Conservation (phyloP, 2,797 vertebrate species). For the Fundulus diaphanus region DNA sequence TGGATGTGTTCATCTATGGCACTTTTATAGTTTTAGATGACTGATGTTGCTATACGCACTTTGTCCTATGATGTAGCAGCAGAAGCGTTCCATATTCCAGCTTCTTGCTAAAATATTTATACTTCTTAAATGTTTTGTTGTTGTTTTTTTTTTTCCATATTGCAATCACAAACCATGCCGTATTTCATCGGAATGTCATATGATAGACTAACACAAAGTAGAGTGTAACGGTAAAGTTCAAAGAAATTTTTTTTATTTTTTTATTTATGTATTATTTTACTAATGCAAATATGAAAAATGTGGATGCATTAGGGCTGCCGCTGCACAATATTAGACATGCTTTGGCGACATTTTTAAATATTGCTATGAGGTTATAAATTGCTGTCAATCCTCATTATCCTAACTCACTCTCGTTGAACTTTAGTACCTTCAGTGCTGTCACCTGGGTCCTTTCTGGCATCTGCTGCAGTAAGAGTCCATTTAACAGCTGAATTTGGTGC, state of each 20-base stretch:
- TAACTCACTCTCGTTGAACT: not conserved
- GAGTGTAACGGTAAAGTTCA: not conserved
- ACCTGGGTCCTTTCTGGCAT: not conserved
- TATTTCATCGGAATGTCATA: not conserved
- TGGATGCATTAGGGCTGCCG: not conserved
- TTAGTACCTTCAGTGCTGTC: not conserved
- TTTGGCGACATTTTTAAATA: not conserved
- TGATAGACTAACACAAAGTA: not conserved
- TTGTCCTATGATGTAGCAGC: not conserved
- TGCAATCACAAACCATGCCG: not conserved
- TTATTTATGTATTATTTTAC: too few species aligned
- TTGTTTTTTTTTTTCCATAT: not conserved
- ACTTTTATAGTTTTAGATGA: conserved; percentile 29
- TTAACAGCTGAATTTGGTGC: not conserved
- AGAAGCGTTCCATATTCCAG: not conserved
- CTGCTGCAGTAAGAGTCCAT: not conserved
- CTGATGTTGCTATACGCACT: conserved; percentile 14
- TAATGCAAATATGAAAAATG: not conserved
- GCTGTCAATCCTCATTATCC: not conserved
- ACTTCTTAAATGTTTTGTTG: too few species aligned
- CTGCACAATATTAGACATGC: not conserved
- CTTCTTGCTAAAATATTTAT: not conserved
- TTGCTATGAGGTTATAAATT: not conserved
- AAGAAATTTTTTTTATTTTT: not conserved
- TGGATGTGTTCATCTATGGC: conserved; percentile 14